phyloP scores from a whole-genome alignment of 2,888 invertebrate genomes.

The Ophion obscuratus region DNA sequence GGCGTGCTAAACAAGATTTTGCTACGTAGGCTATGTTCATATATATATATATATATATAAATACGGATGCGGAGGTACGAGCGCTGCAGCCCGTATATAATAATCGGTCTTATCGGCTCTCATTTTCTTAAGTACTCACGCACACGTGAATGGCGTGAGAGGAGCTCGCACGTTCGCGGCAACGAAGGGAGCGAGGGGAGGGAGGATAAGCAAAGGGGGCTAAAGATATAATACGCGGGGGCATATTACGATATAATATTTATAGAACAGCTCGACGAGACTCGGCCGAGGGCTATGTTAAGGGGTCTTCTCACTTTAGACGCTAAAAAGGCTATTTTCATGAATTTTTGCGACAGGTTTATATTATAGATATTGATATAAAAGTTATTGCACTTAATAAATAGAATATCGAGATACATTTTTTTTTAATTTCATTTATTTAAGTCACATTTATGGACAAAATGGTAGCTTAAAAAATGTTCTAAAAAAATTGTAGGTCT shows the following conservation, averaged over 20 bases:
- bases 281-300: conserved; percentile 1
- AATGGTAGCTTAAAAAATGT: too few species aligned
- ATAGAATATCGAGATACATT: too few species aligned
- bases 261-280: conserved; percentile 53
- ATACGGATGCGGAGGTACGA: not conserved
- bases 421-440: too few species aligned
- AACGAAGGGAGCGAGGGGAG: not conserved
- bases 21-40: not conserved
- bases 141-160: conserved; percentile 31
- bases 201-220: conserved; percentile 12
- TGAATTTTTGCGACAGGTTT: too few species aligned
- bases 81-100: conserved; percentile 29
- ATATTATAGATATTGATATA: too few species aligned
- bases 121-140: conserved; percentile 55
- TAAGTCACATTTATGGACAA: too few species aligned
- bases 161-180: not conserved
- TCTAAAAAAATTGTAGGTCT: too few species aligned
- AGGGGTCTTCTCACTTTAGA: not conserved
- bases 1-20: conserved; percentile 28
- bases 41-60: not conserved
- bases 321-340: too few species aligned
- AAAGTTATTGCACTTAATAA: too few species aligned
- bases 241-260: conserved; percentile 59
- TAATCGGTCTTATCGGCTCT: conserved; percentile 50
- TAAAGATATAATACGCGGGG: conserved; percentile 41